A percentile compares a stretch with the other conserved stretches of the same genome.
phyloP scores from a whole-genome alignment of 2,797 vertebrate species.

The Parambassis ranga region DNA sequence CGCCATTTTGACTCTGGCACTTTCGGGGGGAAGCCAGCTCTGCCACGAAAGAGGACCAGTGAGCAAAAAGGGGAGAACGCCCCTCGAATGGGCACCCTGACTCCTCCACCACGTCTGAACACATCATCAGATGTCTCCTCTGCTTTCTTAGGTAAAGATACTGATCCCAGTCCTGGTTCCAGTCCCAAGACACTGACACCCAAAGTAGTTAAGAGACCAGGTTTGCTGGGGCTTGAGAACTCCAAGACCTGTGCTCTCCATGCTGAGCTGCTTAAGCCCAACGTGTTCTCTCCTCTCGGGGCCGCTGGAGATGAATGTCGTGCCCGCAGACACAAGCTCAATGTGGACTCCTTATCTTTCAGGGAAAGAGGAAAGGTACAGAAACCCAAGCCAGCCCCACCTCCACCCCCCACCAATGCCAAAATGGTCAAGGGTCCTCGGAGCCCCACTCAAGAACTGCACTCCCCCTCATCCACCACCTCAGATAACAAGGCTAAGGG shows the following conservation, averaged over 20 bases:
- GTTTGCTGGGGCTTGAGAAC: constrained; percentile 72
- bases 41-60: constrained; percentile 89
- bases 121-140: constrained; percentile 84
- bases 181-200: constrained; percentile 89
- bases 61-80: constrained; percentile 84
- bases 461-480: constrained; percentile 63
- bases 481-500: constrained; percentile 81
- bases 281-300: constrained; percentile 71
- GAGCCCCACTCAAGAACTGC: constrained; percentile 83
- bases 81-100: constrained; percentile 83
- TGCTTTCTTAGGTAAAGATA: constrained; percentile 83
- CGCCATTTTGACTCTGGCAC: constrained; percentile 90
- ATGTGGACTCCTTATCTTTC: constrained; percentile 73
- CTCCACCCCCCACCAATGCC: constrained; percentile 83
- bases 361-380: constrained; percentile 87
- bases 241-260: constrained; percentile 83
- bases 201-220: constrained; percentile 84
- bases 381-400: constrained; percentile 92
- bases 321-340: constrained; percentile 85
- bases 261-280: constrained; percentile 81
- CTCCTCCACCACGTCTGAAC: constrained; percentile 89
- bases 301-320: constrained; percentile 86
- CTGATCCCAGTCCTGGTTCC: constrained; percentile 87
- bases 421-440: constrained; percentile 84
- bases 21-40: constrained; percentile 89